Conservation (phyloP, 2,113 vertebrate genomes). For the Cichladusa arquata region DNA sequence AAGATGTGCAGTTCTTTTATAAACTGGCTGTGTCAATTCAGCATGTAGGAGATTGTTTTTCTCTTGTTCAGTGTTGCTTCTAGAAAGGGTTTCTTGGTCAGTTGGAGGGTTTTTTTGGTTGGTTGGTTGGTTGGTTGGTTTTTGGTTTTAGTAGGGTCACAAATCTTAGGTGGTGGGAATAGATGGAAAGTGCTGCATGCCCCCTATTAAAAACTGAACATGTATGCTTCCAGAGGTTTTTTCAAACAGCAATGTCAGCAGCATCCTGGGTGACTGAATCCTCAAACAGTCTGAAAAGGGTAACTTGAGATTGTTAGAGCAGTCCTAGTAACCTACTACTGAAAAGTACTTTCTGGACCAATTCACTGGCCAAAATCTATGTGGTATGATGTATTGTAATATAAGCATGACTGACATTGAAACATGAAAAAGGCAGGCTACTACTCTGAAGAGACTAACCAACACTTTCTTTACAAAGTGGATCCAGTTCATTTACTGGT, state of each 20-base stretch:
- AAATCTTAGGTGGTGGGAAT: neutral
- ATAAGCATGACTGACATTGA: neutral
- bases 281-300: neutral
- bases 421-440: neutral
- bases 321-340: neutral
- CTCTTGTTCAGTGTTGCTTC: neutral
- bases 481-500: neutral
- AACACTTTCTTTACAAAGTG: neutral
- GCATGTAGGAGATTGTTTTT: neutral
- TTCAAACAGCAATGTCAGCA: neutral
- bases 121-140: neutral
- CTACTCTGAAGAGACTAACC: neutral
- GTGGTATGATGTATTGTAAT: neutral
- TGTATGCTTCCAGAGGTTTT: accelerated
- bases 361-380: neutral
- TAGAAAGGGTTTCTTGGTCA: neutral
- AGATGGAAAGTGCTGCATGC: neutral
- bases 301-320: neutral
- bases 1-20: conserved; percentile 13
- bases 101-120: neutral
- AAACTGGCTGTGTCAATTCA: neutral
- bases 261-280: neutral
- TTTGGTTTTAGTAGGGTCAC: neutral
- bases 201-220: neutral
- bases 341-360: neutral